These are phyloP conservation scores for Pseudonaja textilis DNA, from an alignment of 2,113 vertebrate species.

Conservation along the genomic window DNA sequence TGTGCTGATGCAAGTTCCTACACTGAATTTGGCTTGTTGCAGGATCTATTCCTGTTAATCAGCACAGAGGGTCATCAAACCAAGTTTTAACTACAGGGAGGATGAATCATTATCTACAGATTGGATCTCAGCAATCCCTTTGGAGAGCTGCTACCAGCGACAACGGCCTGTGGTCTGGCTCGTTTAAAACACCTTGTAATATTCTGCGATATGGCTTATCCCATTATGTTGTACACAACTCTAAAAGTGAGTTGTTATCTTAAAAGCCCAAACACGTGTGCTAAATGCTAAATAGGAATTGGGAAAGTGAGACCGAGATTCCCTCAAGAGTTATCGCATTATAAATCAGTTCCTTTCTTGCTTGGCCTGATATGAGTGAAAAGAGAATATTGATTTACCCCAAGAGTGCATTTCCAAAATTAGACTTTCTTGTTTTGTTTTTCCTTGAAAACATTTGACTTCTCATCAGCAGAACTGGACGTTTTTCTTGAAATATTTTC, in stretches of 20 bases:
- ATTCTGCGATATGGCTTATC: no score
- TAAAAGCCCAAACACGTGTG: background rate
- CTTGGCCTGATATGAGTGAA: background rate
- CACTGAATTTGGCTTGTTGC: no score
- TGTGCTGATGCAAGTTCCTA: background rate
- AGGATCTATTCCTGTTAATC: background rate
- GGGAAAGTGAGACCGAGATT: no score
- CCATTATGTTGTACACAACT: background rate
- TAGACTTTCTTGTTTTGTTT: background rate
- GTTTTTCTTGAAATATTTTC: background rate
- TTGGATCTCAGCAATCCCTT: background rate
- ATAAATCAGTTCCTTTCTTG: background rate
- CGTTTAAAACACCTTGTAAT: background rate
- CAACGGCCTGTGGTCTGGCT: background rate
- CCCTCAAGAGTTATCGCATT: no score
- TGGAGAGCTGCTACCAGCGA: background rate
- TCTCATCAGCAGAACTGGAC: background rate
- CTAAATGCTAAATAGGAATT: no score
- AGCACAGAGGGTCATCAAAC: background rate
- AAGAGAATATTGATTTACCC: background rate
- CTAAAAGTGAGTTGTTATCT: background rate
- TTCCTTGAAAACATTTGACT: background rate
- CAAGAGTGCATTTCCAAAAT: background rate
- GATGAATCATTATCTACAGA: background rate
- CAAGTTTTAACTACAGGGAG: background rate